These are phyloP conservation scores for Xiphophorus maculatus DNA, from an alignment of 2,113 vertebrate species.

Conservation along the genomic window DNA sequence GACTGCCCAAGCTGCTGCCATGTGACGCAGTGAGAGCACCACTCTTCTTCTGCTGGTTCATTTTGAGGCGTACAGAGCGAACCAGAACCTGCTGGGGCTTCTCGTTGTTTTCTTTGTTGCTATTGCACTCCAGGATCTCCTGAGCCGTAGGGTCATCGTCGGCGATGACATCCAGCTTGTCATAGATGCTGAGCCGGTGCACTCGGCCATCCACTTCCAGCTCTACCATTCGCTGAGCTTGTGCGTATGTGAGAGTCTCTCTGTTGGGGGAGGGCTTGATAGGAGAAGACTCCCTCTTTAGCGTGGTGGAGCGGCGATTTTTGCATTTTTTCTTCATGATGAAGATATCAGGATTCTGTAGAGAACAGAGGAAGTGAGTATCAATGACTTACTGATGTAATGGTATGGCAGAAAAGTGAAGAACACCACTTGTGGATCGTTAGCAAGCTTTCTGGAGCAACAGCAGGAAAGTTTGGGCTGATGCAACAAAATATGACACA, in stretches of 20 bases:
- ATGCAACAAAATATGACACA: too few species aligned
- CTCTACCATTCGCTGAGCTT: conserved; percentile 98
- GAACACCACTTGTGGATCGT: neutral
- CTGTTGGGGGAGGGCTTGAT: conserved; percentile 94
- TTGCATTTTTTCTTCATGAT: conserved; percentile 95
- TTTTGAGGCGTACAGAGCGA: conserved; percentile 90
- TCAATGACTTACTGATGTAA: neutral
- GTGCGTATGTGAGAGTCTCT: conserved; percentile 95
- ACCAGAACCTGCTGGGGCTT: conserved; percentile 88
- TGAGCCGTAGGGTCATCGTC: conserved; percentile 96
- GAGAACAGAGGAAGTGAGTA: neutral
- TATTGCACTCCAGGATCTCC: conserved; percentile 97
- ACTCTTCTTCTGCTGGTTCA: conserved; percentile 90
- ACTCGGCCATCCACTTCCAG: conserved; percentile 96
- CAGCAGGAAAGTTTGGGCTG: neutral
- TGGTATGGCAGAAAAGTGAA: neutral
- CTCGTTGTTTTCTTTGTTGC: conserved; percentile 97
- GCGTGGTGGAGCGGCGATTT: conserved; percentile 82
- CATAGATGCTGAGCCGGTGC: conserved; percentile 95
- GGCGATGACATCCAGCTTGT: conserved; percentile 91
- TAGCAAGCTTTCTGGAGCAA: neutral
- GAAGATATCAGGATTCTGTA: conserved; percentile 29
- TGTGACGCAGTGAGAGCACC: conserved; percentile 81
- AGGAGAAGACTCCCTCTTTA: conserved; percentile 90
- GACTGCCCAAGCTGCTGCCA: conserved; percentile 64